These are phyloP conservation scores for Malurus splendens DNA, from an alignment of 2,797 vertebrate species.

Conservation along the genomic window DNA sequence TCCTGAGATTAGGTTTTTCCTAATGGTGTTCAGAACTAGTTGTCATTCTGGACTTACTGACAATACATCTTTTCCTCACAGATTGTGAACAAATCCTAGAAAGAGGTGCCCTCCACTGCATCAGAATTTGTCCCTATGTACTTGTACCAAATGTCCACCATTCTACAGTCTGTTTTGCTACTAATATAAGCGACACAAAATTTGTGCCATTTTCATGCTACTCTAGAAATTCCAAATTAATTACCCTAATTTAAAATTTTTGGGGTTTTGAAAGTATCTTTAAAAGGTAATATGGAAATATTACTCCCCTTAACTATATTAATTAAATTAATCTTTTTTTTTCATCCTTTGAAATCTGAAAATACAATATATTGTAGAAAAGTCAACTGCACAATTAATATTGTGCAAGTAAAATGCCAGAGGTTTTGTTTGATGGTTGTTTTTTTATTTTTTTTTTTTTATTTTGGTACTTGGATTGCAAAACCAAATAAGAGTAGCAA, in stretches of 20 bases:
- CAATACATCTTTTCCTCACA: not conserved
- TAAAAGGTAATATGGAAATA: not conserved
- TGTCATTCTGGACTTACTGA: not conserved
- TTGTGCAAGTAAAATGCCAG: not conserved
- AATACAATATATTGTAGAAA: not conserved
- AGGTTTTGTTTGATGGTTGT: not conserved
- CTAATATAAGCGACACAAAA: not conserved
- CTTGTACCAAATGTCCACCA: not conserved
- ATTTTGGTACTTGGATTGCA: not conserved
- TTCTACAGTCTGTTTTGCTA: not conserved
- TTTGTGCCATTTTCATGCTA: not conserved
- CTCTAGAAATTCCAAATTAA: not conserved
- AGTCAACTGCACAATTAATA: not conserved
- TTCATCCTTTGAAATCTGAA: not conserved
- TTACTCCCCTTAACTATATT: not conserved
- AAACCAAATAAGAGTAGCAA: not conserved
- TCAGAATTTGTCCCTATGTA: not conserved
- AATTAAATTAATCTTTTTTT: not conserved
- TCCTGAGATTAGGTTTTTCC: not conserved
- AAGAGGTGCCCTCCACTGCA: not conserved
- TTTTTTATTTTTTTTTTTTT: not conserved
- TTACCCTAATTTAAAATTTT: not conserved
- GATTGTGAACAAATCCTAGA: not conserved
- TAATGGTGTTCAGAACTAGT: not conserved
- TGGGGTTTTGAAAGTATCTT: accelerated